These are phyloP conservation scores for Hydropotes inermis DNA, from an alignment of 2,113 vertebrate genomes.

Conservation along the genomic window DNA sequence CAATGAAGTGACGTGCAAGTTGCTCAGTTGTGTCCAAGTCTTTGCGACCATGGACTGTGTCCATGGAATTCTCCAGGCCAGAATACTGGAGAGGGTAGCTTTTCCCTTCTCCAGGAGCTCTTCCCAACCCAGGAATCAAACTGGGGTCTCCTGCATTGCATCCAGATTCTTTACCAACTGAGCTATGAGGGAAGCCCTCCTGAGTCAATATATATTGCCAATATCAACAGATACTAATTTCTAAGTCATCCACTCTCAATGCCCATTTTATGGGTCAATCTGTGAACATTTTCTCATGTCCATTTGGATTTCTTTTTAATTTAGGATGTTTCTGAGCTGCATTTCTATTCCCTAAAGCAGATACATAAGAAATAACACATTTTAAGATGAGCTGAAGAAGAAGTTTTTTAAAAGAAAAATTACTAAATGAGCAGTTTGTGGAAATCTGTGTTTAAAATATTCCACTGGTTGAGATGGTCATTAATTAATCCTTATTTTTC, in stretches of 20 bases:
- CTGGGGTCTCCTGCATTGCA: background rate
- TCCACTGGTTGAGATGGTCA: background rate
- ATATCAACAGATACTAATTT: background rate
- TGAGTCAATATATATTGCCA: background rate
- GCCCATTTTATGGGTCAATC: background rate
- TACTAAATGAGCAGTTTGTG: background rate
- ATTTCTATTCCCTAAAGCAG: background rate
- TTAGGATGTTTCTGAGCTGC: background rate
- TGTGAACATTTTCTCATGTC: background rate
- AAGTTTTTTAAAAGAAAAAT: background rate
- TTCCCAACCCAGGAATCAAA: background rate
- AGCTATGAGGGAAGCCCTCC: background rate
- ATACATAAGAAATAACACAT: background rate
- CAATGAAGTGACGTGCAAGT: background rate
- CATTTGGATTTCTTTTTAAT: constrained; percentile 6
- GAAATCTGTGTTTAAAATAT: background rate
- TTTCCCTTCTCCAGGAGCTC: background rate
- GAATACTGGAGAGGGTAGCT: background rate
- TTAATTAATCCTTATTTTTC: background rate
- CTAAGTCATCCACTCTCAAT: background rate
- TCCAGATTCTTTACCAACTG: background rate
- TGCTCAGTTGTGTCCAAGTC: background rate
- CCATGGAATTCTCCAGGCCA: background rate
- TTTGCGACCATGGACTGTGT: background rate
- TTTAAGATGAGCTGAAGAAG: background rate